Evolutionary conservation across 2,888 invertebrate species (phyloP).

Genomic region (Tolmerus cingulatus): DNA sequence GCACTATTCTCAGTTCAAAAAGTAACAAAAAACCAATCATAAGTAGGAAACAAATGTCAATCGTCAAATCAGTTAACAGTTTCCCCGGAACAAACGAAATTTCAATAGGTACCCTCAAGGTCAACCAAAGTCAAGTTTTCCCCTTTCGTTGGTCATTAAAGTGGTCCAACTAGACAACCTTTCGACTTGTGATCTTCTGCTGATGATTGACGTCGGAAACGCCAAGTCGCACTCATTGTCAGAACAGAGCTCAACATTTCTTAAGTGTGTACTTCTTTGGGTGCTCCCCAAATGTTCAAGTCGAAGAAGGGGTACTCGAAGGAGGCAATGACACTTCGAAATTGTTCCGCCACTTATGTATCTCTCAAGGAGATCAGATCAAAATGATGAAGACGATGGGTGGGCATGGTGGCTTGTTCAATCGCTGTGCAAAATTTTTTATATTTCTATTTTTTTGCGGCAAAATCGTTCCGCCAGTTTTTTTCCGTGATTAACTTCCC

Average conservation of each 20-base stretch:
- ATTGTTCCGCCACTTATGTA: background rate
- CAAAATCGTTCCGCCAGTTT: background rate
- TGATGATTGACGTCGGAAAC: background rate
- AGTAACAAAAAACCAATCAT: background rate
- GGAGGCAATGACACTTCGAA: background rate
- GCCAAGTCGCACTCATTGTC: background rate
- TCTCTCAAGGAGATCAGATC: background rate
- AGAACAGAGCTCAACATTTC: background rate
- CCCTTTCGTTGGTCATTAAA: background rate
- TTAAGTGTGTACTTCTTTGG: background rate
- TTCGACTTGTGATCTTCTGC: background rate
- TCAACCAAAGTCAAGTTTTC: slow-evolving; percentile 25
- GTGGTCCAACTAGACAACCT: background rate
- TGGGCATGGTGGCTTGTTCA: background rate
- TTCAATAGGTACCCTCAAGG: slow-evolving; percentile 13
- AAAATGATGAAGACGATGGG: background rate
- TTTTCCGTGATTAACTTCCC: background rate
- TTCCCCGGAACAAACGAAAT: background rate
- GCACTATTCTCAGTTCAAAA: background rate
- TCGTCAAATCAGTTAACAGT: background rate
- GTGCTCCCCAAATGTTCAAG: background rate
- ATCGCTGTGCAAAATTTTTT: background rate
- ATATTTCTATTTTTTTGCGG: background rate
- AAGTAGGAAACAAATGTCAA: background rate
- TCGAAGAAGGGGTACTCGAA: background rate